Conservation (phyloP, 2,888 invertebrate genomes). For the Drosophila merina region DNA sequence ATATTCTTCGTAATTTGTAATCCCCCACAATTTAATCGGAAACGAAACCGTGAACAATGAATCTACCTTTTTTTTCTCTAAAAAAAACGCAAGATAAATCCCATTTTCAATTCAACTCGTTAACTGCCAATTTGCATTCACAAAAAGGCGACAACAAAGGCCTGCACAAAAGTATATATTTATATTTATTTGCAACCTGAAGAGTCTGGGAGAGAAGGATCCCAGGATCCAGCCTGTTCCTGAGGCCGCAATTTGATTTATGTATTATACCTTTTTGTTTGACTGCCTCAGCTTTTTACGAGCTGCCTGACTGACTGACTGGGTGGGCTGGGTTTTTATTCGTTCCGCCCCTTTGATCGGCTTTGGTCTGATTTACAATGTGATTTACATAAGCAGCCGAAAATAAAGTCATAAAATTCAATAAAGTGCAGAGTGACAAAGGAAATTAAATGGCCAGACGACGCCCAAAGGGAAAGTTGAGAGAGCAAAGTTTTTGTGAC, state of each 20-base stretch:
- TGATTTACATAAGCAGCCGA: conserved; percentile 73
- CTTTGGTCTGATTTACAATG: conserved; percentile 68
- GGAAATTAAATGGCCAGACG: conserved; percentile 52
- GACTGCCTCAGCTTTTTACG: conserved; percentile 37
- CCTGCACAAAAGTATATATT: conserved; percentile 10
- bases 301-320: conserved; percentile 8
- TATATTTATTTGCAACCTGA: conserved; percentile 41
- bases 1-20: not conserved
- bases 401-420: conserved; percentile 64
- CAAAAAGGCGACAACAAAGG: conserved; percentile 58
- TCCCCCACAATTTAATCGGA: conserved; percentile 6
- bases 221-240: conserved; percentile 36
- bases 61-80: conserved; percentile 4
- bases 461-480: conserved; percentile 2
- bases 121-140: conserved; percentile 63
- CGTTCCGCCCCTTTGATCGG: conserved; percentile 27
- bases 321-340: conserved; percentile 20
- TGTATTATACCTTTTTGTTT: conserved; percentile 55
- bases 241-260: conserved; percentile 74
- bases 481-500: conserved; percentile 25
- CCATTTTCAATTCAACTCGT: conserved; percentile 27
- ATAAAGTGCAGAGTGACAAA: conserved; percentile 66
- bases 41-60: not conserved
- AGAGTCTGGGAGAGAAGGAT: conserved; percentile 22
- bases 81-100: conserved; percentile 6